These are phyloP conservation scores for Maniola hyperantus DNA, from an alignment of 2,888 invertebrate species.

Conservation along the genomic window DNA sequence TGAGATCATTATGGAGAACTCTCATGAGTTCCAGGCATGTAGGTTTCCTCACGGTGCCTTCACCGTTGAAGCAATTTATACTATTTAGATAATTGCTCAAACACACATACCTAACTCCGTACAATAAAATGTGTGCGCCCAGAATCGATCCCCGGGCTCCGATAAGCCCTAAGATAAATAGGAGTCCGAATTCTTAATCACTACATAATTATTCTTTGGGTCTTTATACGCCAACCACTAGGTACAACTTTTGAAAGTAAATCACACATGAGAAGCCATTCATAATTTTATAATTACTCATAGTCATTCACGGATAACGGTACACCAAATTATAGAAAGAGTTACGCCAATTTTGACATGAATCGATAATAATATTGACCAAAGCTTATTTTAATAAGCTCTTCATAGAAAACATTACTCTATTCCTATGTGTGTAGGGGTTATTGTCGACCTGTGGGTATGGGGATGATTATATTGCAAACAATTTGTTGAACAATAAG, in stretches of 20 bases:
- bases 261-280: slow-evolving; percentile 55
- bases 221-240: too few species aligned
- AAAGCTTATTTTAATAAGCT: slow-evolving; percentile 38
- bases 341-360: slow-evolving; percentile 57
- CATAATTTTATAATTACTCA: slow-evolving; percentile 53
- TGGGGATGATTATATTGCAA: slow-evolving; percentile 39
- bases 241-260: slow-evolving; percentile 10
- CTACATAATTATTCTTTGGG: too few species aligned
- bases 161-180: too few species aligned
- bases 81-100: too few species aligned
- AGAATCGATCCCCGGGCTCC: too few species aligned
- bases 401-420: slow-evolving; percentile 36
- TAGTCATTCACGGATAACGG: slow-evolving; percentile 60
- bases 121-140: too few species aligned
- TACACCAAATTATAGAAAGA: slow-evolving; percentile 42
- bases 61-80: too few species aligned
- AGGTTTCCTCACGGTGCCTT: too few species aligned
- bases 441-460: slow-evolving; percentile 38
- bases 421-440: slow-evolving; percentile 32
- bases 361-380: slow-evolving; percentile 51
- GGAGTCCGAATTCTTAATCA: too few species aligned
- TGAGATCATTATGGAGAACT: too few species aligned
- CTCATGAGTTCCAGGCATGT: too few species aligned
- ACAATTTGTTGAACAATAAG: slow-evolving; percentile 61
- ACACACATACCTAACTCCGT: too few species aligned